Base-by-base conservation (phyloP, 2,113 vertebrate species). In the Arenaria interpres region DNA sequence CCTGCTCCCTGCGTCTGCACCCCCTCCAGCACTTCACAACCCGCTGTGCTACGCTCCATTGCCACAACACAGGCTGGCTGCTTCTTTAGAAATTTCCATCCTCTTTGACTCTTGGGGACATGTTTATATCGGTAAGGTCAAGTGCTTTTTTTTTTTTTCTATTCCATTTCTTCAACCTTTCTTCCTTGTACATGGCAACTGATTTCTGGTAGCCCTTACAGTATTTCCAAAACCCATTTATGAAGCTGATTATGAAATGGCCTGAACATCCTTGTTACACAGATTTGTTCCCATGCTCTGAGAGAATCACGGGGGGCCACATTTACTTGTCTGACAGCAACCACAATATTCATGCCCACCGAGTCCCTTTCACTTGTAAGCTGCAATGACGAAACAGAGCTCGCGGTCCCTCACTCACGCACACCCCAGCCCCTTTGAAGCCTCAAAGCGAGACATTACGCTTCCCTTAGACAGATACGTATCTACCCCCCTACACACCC, bases 401-500 rank as follows among this genome's bases (percentile, higher is more conserved):
- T 96, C 67, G 33, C 7, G 64, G 76, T 53, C 43, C 21, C 90
- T 68, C 56, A 67, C 89, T 78, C 95, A 16, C 8, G 2, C 79
- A 50, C 46, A 22, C 10, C 46, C 62, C 28, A 21, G 68, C 50
- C 87, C 72, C 76, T 91, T 66, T 30, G 45, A 85, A 96, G 77
- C 69, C 87, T 78, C 86, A 92, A 54, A 93, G 74, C 17, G 6
- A 95, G 48, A 78, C 11, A 56, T 76, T 85, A 81, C 72, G 50
- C 91, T 95, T 97, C 89, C 51, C 97, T 96, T 74, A 90, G 64
- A 62, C 81, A 97, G 98, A 98, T 98, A 96, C 4, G 9, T 93
- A 98, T 98, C 98, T 98, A 85, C 37, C 50, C 91, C 97, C 97
- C 97, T 87, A 96, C 97, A 89, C 92, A 79, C 85, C 96, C 96